A percentile compares a stretch with the other conserved stretches of the same genome.
Conservation (phyloP, 2,888 invertebrate genomes). For the Drosophila niveifrons region DNA sequence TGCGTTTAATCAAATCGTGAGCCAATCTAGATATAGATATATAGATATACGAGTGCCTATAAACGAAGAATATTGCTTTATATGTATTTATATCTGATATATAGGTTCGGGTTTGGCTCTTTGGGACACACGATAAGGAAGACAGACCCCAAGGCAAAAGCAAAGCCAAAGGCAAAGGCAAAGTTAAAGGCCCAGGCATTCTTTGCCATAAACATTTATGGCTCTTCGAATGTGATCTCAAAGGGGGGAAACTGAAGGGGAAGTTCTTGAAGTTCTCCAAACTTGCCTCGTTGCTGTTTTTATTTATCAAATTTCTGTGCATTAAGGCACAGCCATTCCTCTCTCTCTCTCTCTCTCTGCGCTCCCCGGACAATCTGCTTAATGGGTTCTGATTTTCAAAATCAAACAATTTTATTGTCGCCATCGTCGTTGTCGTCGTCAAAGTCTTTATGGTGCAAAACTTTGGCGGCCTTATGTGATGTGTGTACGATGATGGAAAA, state of each 20-base stretch:
- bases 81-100: constrained; percentile 28
- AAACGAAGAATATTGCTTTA: constrained; percentile 16
- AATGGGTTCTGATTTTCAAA: constrained; percentile 74
- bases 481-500: constrained; percentile 27
- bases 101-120: constrained; percentile 15
- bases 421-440: constrained; percentile 35
- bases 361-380: constrained; percentile 48
- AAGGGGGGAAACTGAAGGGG: neutral
- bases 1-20: constrained; percentile 52
- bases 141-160: constrained; percentile 43
- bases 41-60: constrained; percentile 18
- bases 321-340: neutral
- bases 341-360: neutral
- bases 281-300: constrained; percentile 9
- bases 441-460: constrained; percentile 58
- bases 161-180: constrained; percentile 19
- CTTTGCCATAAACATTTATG: constrained; percentile 62
- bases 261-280: constrained; percentile 8
- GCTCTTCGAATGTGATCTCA: neutral
- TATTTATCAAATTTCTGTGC: constrained; percentile 40
- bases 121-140: constrained; percentile 7
- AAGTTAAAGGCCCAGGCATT: constrained; percentile 32
- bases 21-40: constrained; percentile 27
- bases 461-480: constrained; percentile 53
- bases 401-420: constrained; percentile 77